Percentiles rank a stretch among this genome's conserved stretches.
Conservation (phyloP, 2,797 vertebrate genomes). For the Xenopus petersii region DNA sequence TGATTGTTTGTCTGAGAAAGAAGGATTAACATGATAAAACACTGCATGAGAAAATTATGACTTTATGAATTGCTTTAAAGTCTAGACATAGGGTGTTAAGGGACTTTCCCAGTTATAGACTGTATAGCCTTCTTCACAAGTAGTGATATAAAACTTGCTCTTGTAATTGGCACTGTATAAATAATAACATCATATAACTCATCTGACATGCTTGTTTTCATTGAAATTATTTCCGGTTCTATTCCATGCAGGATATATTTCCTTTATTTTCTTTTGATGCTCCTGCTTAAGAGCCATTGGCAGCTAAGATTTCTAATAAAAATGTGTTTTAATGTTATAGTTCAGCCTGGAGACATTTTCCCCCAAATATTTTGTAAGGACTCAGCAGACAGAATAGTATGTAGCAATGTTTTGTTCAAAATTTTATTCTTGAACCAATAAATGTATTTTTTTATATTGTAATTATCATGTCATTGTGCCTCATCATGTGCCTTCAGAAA, state of each 20-base stretch:
- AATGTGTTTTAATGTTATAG: no score
- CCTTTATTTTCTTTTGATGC: no score
- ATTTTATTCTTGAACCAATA: no score
- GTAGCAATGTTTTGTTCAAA: no score
- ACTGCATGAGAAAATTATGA: slow-evolving; percentile 33
- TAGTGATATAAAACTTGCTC: slow-evolving; percentile 17
- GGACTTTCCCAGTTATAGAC: slow-evolving; percentile 16
- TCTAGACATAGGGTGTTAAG: slow-evolving; percentile 36
- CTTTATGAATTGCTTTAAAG: slow-evolving; percentile 33
- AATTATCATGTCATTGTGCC: no score
- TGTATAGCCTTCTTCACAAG: slow-evolving; percentile 22
- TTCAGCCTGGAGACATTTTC: no score
- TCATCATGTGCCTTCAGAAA: no score
- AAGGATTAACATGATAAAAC: slow-evolving; percentile 42
- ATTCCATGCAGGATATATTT: slow-evolving; percentile 17
- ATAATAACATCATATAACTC: slow-evolving; percentile 33
- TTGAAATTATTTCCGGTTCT: slow-evolving; percentile 18
- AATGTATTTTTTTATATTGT: no score
- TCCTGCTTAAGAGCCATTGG: no score
- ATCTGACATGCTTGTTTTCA: slow-evolving; percentile 27
- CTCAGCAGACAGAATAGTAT: no score
- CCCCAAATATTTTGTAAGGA: no score
- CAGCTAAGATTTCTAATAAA: no score
- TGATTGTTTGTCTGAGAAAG: slow-evolving; percentile 36
- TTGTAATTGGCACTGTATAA: slow-evolving; percentile 19